Percentiles rank a stretch among this genome's conserved stretches.
phyloP scores from a whole-genome alignment of 2,888 invertebrate genomes.

The Drosophila rellima region DNA sequence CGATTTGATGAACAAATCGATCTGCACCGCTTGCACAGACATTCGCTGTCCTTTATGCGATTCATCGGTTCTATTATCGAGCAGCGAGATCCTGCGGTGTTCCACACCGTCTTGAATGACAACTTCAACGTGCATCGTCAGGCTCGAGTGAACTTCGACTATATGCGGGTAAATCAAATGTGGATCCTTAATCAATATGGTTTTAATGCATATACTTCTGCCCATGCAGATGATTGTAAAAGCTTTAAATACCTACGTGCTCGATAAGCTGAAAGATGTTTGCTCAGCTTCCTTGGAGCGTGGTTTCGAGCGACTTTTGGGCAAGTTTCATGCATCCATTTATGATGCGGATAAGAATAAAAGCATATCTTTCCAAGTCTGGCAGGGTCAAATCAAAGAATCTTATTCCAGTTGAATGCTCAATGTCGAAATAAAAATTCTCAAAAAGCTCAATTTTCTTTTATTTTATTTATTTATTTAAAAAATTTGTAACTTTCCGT shows the following conservation, averaged over 20 bases:
- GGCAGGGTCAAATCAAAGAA: not conserved
- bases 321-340: constrained; percentile 36
- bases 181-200: not conserved
- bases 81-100: constrained; percentile 53
- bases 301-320: constrained; percentile 58
- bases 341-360: not conserved
- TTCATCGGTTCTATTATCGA: constrained; percentile 68
- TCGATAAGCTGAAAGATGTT: constrained; percentile 40
- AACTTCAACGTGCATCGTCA: constrained; percentile 36
- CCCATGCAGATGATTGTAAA: constrained; percentile 39
- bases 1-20: constrained; percentile 52
- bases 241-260: constrained; percentile 40
- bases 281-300: constrained; percentile 59
- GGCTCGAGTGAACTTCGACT: constrained; percentile 24
- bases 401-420: not conserved
- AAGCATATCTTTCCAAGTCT: not conserved
- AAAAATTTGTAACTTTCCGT: no score
- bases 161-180: constrained; percentile 54
- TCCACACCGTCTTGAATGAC: constrained; percentile 56
- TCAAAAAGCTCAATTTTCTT: not conserved
- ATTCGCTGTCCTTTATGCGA: constrained; percentile 61
- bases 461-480: no score
- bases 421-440: not conserved
- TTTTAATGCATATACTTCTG: not conserved
- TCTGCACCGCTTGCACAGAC: constrained; percentile 58